Conservation (phyloP, 2,888 invertebrate genomes). For the Pseudococcus viburni region DNA sequence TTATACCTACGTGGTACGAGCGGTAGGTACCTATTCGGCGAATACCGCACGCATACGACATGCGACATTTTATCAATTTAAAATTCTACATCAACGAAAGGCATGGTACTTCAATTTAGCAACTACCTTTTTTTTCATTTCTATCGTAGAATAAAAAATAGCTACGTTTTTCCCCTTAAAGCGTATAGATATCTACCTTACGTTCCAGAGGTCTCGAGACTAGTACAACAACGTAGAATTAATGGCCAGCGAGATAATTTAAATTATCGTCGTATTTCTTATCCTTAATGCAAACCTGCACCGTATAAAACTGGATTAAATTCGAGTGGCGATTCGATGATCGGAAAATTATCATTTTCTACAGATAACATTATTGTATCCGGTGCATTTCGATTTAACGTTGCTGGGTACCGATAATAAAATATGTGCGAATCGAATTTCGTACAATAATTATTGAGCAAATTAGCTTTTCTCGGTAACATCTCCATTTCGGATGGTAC, state of each 20-base stretch:
- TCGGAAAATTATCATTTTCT: conserved; percentile 25
- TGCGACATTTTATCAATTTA: not conserved
- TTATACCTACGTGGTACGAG: not conserved
- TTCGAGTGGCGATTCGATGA: not conserved
- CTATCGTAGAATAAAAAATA: not conserved
- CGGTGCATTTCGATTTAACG: not conserved
- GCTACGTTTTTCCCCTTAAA: not conserved
- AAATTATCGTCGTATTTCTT: not conserved
- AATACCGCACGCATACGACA: not conserved
- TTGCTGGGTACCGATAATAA: not conserved
- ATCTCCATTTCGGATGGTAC: not conserved
- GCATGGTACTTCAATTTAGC: not conserved
- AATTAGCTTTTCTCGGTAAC: not conserved
- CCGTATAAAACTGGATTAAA: not conserved
- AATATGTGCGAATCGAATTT: not conserved
- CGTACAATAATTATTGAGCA: conserved; percentile 21
- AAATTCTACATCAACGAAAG: not conserved
- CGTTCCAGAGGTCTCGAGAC: not conserved
- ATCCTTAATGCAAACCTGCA: not conserved
- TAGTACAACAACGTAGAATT: not conserved
- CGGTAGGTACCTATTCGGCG: no score
- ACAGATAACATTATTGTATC: not conserved
- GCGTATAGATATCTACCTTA: not conserved
- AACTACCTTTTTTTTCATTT: not conserved
- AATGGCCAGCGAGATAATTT: not conserved